Evolutionary conservation across 2,888 invertebrate species (phyloP), one percentile per base, ranked within the genome.

Genomic region (Luperina testacea): DNA sequence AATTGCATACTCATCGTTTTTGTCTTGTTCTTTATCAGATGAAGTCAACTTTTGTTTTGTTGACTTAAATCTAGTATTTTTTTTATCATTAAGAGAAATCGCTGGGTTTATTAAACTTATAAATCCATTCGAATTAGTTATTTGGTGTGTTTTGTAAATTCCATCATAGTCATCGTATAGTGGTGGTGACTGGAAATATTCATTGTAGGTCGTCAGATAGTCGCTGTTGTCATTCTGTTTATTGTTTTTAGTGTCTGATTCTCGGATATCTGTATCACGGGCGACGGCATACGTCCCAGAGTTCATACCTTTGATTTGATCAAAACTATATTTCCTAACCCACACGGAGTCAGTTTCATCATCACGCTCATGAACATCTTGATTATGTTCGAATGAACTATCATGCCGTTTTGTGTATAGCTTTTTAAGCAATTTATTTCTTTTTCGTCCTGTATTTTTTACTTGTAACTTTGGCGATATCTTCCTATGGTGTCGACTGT

Each of bases 161-260:
- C 42, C 80, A 61, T 76, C 73, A 57, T 87, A 84, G 45, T 84
- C 63, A 53, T 72, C 73, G 32, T 84, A 84, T 13, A 51, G 11
- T 20, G 80, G 80, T 57, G 68, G 80, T 42, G 65, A 74, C 68
- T 84, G 75, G 13, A 74, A 51, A 80, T 84, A 64, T 73, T 86
- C 65, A 38, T 65, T 38, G 51, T 75, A 24, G n/a, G 32, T 63
- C 9, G 42, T 51, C 67, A 15, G 15, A 57, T 70, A 57, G 20
- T 78, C 75, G 2, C 45, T 32, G 15, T 67, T 38, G 11, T 1
- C 24, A 27, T 64, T 20, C 6, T 48, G 38, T 27, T 70, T 48
- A 32, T 59, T 57, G 8, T 32, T 51, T 24, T 59, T 1, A 51
- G 13, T 45, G 13, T 75, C 1, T 15, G 65, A 42, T 24, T 59